Conservation (phyloP, 2,888 invertebrate genomes). For the Darwinula stevensoni region DNA sequence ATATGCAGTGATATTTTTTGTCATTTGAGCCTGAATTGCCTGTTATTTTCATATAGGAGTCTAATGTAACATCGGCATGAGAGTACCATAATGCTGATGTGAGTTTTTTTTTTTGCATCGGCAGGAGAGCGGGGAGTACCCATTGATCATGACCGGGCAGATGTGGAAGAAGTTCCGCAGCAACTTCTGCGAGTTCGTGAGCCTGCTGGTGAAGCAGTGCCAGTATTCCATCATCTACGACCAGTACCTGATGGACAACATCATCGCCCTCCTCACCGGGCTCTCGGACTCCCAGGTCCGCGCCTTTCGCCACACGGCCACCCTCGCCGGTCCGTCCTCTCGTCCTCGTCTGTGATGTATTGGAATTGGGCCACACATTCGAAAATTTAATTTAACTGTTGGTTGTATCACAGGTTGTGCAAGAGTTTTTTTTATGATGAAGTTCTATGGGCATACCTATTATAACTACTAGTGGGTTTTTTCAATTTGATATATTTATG, state of each 20-base stretch:
- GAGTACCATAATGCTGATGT: too few species aligned
- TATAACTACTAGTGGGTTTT: too few species aligned
- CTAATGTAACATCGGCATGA: too few species aligned
- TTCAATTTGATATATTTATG: too few species aligned
- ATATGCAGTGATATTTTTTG: too few species aligned
- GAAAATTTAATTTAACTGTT: background rate
- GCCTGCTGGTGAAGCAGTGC: conserved; percentile 80
- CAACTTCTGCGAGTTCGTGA: conserved; percentile 92
- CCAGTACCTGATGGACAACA: conserved; percentile 94
- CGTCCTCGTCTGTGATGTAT: background rate
- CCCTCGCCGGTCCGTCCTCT: conserved; percentile 48
- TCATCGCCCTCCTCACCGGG: conserved; percentile 84
- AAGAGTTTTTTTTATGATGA: too few species aligned
- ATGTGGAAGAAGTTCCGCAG: conserved; percentile 87
- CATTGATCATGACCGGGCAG: conserved; percentile 82
- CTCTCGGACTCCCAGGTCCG: conserved; percentile 90
- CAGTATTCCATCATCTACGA: conserved; percentile 98
- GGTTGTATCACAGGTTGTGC: too few species aligned
- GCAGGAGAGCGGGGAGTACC: conserved; percentile 93
- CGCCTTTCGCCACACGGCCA: conserved; percentile 75
- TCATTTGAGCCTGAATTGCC: too few species aligned
- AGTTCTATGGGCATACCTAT: too few species aligned
- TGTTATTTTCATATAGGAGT: too few species aligned
- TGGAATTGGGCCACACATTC: conserved; percentile 9
- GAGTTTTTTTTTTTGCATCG: conserved; percentile 8